Evolutionary conservation across 2,888 invertebrate genomes (phyloP).

Genomic region (Erebia palarica): DNA sequence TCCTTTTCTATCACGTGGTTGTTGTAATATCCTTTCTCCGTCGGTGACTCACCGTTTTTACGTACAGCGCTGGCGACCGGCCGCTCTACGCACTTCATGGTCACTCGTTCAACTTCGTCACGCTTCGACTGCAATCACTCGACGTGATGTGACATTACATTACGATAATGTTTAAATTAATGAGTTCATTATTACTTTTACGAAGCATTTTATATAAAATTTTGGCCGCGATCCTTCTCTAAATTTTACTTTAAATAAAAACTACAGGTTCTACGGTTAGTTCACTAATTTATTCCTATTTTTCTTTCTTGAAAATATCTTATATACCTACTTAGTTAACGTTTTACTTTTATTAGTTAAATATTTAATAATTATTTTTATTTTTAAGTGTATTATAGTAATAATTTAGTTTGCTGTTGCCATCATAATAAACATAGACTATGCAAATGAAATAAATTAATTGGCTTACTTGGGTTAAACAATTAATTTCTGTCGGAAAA

Average conservation of each 20-base stretch:
- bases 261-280: no score
- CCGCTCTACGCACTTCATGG: conserved; percentile 80
- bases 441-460: no score
- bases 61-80: conserved; percentile 67
- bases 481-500: background rate
- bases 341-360: no score
- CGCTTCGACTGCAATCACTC: conserved; percentile 75
- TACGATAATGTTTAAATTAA: conserved; percentile 68
- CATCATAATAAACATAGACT: background rate
- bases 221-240: no score
- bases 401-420: background rate
- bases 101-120: conserved; percentile 79
- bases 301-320: no score
- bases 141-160: conserved; percentile 71
- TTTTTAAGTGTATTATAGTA: background rate
- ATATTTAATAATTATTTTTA: background rate
- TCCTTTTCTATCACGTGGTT: conserved; percentile 61
- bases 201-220: conserved; percentile 33
- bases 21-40: conserved; percentile 64
- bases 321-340: no score
- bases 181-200: conserved; percentile 54
- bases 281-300: no score
- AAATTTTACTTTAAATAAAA: no score
- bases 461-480: background rate
- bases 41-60: conserved; percentile 79